These are phyloP conservation scores for Podocnemis expansa DNA, from an alignment of 2,113 vertebrate genomes.

Conservation along the genomic window DNA sequence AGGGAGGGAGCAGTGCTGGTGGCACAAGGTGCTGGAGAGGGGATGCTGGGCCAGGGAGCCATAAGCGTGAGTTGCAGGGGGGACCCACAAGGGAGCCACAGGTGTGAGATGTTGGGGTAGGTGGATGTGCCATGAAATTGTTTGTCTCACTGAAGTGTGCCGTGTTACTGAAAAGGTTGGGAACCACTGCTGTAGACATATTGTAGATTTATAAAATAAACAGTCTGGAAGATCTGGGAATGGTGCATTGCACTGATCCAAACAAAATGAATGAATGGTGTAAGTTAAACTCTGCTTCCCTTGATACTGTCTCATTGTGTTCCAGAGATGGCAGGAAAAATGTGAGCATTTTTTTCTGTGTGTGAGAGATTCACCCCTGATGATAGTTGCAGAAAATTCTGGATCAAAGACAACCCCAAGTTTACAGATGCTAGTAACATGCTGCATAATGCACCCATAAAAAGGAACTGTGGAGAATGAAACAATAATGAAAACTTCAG, in stretches of 20 bases:
- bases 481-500: slow-evolving; percentile 42
- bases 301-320: background rate
- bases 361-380: background rate
- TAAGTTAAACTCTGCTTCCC: background rate
- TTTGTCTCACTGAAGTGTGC: too few relatives aligned
- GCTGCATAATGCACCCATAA: background rate
- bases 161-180: too few relatives aligned
- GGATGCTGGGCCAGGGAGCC: too few relatives aligned
- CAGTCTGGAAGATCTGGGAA: background rate
- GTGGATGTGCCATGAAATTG: too few relatives aligned
- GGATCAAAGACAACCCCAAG: background rate
- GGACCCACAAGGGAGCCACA: too few relatives aligned
- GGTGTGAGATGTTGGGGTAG: too few relatives aligned
- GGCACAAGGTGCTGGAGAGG: too few relatives aligned
- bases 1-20: too few relatives aligned
- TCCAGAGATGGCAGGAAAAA: background rate
- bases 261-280: background rate
- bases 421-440: background rate
- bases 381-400: slow-evolving; percentile 14
- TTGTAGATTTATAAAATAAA: background rate
- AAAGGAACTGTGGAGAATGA: background rate
- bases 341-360: background rate
- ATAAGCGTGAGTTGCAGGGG: too few relatives aligned
- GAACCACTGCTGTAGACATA: too few relatives aligned
- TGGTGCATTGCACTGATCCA: background rate